Conservation (phyloP, 2,888 invertebrate genomes). For the Pristionchus exspectatus region DNA sequence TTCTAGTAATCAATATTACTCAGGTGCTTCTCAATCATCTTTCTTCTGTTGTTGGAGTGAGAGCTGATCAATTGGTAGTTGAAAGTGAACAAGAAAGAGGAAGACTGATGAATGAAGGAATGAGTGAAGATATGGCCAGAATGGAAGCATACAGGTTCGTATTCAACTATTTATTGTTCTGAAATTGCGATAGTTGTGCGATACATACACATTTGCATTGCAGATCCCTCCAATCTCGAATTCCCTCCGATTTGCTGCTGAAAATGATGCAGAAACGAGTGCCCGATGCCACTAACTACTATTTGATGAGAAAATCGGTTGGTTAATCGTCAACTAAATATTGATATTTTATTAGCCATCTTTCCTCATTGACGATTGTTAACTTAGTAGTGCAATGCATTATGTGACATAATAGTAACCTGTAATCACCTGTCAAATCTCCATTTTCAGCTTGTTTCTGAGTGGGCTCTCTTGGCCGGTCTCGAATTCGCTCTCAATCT, state of each 20-base stretch:
- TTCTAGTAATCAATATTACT: not conserved
- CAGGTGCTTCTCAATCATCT: conserved; percentile 7
- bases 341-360: not conserved
- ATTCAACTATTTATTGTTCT: not conserved
- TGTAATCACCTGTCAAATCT: too few species aligned
- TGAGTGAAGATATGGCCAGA: not conserved
- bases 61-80: conserved; percentile 16
- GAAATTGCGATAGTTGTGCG: not conserved
- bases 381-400: not conserved
- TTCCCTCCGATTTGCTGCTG: conserved; percentile 22
- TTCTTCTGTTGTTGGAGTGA: not conserved
- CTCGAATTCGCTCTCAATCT: conserved; percentile 38
- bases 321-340: conserved; percentile 60
- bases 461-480: not conserved
- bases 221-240: not conserved
- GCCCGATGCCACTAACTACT: conserved; percentile 93
- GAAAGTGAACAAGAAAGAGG: not conserved
- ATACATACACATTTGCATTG: not conserved
- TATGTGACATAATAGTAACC: not conserved
- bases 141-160: conserved; percentile 19
- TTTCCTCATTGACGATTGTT: not conserved
- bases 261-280: conserved; percentile 4
- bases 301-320: conserved; percentile 97
- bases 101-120: not conserved
- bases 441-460: not conserved